phyloP scores from a whole-genome alignment of 2,888 invertebrate genomes.

The Alloplasta piceator region DNA sequence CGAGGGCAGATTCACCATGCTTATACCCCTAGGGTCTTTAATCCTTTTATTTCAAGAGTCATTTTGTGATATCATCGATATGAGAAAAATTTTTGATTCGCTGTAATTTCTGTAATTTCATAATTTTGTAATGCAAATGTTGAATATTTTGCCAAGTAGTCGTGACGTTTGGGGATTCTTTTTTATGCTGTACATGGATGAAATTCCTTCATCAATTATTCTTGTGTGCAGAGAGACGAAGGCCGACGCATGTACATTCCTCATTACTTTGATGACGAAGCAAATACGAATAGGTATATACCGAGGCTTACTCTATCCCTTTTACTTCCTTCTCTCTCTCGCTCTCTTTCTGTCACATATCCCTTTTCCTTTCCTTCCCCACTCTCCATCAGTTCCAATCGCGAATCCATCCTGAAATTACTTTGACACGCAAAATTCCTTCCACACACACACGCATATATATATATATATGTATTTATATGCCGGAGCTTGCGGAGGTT shows the following conservation, averaged over 20 bases:
- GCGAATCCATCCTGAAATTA: slow-evolving; percentile 44
- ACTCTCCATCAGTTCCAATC: slow-evolving; percentile 31
- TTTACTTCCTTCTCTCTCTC: neutral
- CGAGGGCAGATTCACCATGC: too few relatives aligned
- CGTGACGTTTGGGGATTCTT: too few relatives aligned
- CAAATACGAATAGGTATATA: neutral
- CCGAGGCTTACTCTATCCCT: neutral
- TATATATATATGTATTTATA: slow-evolving; percentile 2
- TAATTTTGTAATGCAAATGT: too few relatives aligned
- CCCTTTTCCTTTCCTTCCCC: slow-evolving; percentile 1
- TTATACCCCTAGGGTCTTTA: too few relatives aligned
- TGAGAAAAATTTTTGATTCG: too few relatives aligned
- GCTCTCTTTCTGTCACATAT: neutral
- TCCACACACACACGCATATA: neutral
- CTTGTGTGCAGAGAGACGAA: neutral
- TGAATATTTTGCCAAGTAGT: too few relatives aligned
- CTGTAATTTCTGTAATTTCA: too few relatives aligned
- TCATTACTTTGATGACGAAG: slow-evolving; percentile 40
- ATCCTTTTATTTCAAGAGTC: too few relatives aligned
- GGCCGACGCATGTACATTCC: neutral
- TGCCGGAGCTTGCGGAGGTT: neutral
- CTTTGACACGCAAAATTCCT: slow-evolving; percentile 31
- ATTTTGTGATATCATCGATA: too few relatives aligned
- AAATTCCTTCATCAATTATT: neutral
- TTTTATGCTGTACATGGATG: too few relatives aligned